Conservation (phyloP, 2,797 vertebrate species). For the Eutrigla gurnardus region DNA sequence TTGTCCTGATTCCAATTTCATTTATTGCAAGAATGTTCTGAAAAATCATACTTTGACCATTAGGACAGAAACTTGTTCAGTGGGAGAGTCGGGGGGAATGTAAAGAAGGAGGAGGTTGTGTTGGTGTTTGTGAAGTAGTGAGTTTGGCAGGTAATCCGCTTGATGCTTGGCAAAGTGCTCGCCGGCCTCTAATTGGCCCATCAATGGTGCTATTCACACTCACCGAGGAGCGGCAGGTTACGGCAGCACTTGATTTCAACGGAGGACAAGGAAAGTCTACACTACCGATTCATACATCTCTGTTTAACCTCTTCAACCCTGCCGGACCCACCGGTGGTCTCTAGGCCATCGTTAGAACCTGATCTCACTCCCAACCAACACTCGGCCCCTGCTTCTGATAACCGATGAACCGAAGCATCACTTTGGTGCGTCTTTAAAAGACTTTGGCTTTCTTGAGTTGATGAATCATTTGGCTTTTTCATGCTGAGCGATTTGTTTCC, state of each 20-base stretch:
- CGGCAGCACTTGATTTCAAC: slow-evolving; percentile 17
- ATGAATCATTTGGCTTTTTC: too few species aligned
- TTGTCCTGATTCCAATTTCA: background rate
- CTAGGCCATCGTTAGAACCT: too few species aligned
- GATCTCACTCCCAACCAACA: too few species aligned
- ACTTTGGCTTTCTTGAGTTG: too few species aligned
- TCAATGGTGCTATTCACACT: slow-evolving; percentile 85
- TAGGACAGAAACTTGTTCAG: background rate
- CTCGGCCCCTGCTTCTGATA: too few species aligned
- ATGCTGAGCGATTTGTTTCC: too few species aligned
- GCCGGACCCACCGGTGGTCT: too few species aligned
- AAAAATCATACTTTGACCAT: background rate
- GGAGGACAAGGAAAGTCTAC: background rate
- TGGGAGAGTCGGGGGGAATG: background rate
- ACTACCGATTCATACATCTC: background rate
- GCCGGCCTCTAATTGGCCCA: slow-evolving; percentile 86
- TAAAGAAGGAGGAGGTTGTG: slow-evolving; percentile 62
- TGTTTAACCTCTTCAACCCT: too few species aligned
- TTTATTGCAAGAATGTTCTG: background rate
- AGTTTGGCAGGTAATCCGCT: slow-evolving; percentile 88
- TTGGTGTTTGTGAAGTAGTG: slow-evolving; percentile 73
- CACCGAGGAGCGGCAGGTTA: slow-evolving; percentile 42
- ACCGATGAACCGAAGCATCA: too few species aligned
- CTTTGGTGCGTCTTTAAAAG: too few species aligned
- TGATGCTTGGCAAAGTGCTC: slow-evolving; percentile 82